Evolutionary conservation across 2,797 vertebrate species (phyloP).

Genomic region (Cryptoblepharus egeriae): DNA sequence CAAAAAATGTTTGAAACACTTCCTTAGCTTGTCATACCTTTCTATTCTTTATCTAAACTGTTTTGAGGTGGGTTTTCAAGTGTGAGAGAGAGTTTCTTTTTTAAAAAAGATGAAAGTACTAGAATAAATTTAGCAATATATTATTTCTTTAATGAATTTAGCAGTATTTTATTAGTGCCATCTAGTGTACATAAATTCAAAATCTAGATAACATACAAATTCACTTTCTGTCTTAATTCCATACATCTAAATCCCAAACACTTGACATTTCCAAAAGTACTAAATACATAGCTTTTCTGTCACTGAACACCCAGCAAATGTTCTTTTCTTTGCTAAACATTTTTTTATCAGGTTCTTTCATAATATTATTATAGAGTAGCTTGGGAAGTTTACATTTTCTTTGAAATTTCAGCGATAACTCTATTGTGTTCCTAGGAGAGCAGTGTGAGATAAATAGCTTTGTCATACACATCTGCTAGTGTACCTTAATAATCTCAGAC

Average conservation of each 20-base stretch:
- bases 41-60: neutral
- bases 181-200: slow-evolving; percentile 63
- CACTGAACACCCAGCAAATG: slow-evolving; percentile 14
- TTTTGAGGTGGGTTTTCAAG: slow-evolving; percentile 23
- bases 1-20: neutral
- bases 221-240: neutral
- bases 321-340: slow-evolving; percentile 39
- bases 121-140: slow-evolving; percentile 10
- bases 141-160: slow-evolving; percentile 25
- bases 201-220: slow-evolving; percentile 12
- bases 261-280: slow-evolving; percentile 6
- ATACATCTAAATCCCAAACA: neutral
- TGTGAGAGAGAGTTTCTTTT: neutral
- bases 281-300: slow-evolving; percentile 31
- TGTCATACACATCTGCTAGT: slow-evolving; percentile 54
- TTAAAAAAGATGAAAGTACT: slow-evolving; percentile 33
- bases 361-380: slow-evolving; percentile 53
- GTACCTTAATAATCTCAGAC: slow-evolving; percentile 56
- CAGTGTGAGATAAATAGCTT: slow-evolving; percentile 65
- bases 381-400: slow-evolving; percentile 53
- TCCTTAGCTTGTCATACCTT: neutral
- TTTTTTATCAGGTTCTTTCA: slow-evolving; percentile 37
- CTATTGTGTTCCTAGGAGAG: slow-evolving; percentile 52
- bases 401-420: slow-evolving; percentile 61
- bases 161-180: slow-evolving; percentile 65